phyloP scores from a whole-genome alignment of 2,797 vertebrate species.

The Jordanella pulchra region DNA sequence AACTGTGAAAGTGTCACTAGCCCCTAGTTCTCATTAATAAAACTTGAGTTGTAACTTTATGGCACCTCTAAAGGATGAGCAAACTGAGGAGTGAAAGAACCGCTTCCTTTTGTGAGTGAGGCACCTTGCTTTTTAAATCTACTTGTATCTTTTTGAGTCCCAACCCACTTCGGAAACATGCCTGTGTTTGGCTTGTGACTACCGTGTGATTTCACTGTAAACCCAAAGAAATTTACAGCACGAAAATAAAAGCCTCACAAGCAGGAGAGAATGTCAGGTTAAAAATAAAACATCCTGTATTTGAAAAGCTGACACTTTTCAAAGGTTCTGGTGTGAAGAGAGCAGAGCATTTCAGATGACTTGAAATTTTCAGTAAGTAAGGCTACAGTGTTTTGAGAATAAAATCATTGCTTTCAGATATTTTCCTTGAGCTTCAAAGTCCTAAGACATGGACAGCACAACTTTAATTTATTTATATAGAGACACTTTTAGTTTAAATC shows the following conservation, averaged over 20 bases:
- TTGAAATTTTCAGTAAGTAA: conserved; percentile 42
- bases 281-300: conserved; percentile 67
- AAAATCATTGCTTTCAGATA: neutral
- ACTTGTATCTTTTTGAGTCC: conserved; percentile 2
- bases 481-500: neutral
- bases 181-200: conserved; percentile 24
- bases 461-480: neutral
- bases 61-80: neutral
- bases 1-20: neutral
- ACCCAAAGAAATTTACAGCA: conserved; percentile 39
- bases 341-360: conserved; percentile 31
- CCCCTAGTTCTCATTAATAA: neutral
- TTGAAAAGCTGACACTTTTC: conserved; percentile 62
- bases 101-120: conserved; percentile 31
- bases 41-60: neutral
- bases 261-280: conserved; percentile 47
- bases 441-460: neutral
- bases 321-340: conserved; percentile 62
- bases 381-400: conserved; percentile 25
- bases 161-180: neutral
- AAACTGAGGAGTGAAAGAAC: conserved; percentile 14
- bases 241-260: conserved; percentile 46
- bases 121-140: conserved; percentile 3
- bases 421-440: conserved; percentile 3
- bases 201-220: conserved; percentile 23